These are phyloP conservation scores for Drosophila bocki DNA, from an alignment of 1,140 invertebrate genomes.

Conservation along the genomic window DNA sequence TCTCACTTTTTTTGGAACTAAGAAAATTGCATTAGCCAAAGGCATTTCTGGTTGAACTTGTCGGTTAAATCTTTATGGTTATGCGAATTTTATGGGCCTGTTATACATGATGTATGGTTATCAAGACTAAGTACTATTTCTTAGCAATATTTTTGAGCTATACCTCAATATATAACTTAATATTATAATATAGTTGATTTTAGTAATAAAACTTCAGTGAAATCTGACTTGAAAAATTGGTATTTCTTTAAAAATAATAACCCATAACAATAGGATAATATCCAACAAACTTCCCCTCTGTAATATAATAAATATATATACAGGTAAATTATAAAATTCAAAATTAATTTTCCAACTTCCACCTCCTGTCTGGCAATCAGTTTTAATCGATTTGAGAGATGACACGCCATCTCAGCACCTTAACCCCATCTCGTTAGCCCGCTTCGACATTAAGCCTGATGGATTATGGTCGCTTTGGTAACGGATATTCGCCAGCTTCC, in stretches of 20 bases:
- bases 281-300: not conserved
- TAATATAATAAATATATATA: not conserved
- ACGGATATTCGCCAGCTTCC: slow-evolving; percentile 67
- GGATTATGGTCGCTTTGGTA: slow-evolving; percentile 60
- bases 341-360: not conserved
- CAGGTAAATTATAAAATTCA: not conserved
- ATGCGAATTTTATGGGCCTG: not conserved
- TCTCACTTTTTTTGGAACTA: slow-evolving; percentile 53
- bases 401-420: slow-evolving; percentile 17
- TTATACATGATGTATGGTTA: no score
- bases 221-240: not conserved
- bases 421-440: slow-evolving; percentile 27
- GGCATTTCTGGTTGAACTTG: slow-evolving; percentile 7
- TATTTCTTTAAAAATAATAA: not conserved
- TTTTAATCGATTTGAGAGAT: slow-evolving; percentile 24
- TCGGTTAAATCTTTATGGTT: not conserved
- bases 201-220: not conserved
- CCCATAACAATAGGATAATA: not conserved
- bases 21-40: slow-evolving; percentile 5
- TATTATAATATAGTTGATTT: not conserved
- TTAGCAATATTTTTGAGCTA: not conserved
- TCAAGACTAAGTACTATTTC: not conserved
- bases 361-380: not conserved
- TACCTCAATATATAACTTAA: no score
- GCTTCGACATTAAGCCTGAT: slow-evolving; percentile 22